Evolutionary conservation across 2,113 vertebrate genomes (phyloP).

Genomic region (Vulpes lagopus): DNA sequence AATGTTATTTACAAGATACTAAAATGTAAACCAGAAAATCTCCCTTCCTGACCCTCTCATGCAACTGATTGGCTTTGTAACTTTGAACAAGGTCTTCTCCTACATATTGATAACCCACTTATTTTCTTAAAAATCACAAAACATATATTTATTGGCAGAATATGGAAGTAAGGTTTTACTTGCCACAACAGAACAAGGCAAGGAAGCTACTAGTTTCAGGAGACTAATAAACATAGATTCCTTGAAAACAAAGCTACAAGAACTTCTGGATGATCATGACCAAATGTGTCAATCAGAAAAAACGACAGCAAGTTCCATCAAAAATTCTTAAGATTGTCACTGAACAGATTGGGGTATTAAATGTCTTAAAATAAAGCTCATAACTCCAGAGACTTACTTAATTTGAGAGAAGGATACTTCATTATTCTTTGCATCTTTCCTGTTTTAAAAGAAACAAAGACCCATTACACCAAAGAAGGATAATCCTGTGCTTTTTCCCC

Average conservation of each 20-base stretch:
- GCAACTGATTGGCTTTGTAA: background rate
- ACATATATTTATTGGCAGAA: background rate
- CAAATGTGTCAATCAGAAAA: background rate
- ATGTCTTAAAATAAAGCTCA: background rate
- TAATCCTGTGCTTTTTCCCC: background rate
- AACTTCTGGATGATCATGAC: background rate
- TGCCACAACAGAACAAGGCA: background rate
- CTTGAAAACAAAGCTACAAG: background rate
- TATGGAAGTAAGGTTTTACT: background rate
- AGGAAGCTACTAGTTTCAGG: background rate
- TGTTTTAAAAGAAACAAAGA: conserved; percentile 75
- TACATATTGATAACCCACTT: background rate
- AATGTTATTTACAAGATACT: background rate
- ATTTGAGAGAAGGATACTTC: conserved; percentile 89
- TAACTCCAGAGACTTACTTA: conserved; percentile 85
- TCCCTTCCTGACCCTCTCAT: background rate
- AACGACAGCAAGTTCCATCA: background rate
- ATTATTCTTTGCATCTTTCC: conserved; percentile 88
- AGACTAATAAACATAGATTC: background rate
- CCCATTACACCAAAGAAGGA: conserved; percentile 12
- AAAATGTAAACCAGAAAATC: background rate
- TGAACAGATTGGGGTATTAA: background rate
- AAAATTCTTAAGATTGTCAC: background rate
- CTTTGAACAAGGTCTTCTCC: background rate
- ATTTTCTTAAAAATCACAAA: background rate